phyloP scores from a whole-genome alignment of 2,113 vertebrate species.

The Tympanuchus pallidicinctus region DNA sequence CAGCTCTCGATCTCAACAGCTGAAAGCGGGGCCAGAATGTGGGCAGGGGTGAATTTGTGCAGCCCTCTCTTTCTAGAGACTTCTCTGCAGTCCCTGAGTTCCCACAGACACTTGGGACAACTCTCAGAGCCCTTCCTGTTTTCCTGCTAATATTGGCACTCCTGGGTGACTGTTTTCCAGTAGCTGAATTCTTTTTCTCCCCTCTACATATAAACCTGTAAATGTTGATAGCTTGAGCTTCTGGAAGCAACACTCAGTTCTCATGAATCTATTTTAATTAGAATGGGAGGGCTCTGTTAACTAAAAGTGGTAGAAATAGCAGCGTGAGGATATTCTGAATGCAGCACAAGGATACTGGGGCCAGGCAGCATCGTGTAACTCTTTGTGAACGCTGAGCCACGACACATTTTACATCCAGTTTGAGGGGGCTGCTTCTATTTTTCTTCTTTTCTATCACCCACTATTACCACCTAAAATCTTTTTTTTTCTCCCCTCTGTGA shows the following conservation, averaged over 20 bases:
- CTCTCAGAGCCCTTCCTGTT: constrained; percentile 53
- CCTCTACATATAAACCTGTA: constrained; percentile 5
- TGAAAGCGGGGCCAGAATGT: neutral
- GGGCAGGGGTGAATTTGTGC: neutral
- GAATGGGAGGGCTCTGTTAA: constrained; percentile 64
- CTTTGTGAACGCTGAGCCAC: neutral
- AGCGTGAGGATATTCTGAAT: neutral
- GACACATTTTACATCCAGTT: neutral
- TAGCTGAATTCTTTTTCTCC: neutral
- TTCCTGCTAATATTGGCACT: constrained; percentile 53
- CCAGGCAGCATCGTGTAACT: neutral
- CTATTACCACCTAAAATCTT: neutral
- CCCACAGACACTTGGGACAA: neutral
- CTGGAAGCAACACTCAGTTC: constrained; percentile 44
- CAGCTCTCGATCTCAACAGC: neutral
- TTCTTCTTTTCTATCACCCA: neutral
- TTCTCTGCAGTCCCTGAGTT: constrained; percentile 47
- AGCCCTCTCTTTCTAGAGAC: neutral
- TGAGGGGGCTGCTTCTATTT: neutral
- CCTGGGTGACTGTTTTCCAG: constrained; percentile 36
- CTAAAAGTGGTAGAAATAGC: constrained; percentile 44
- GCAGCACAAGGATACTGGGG: neutral
- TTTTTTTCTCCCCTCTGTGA: neutral
- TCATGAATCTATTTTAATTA: constrained; percentile 63
- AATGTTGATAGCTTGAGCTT: constrained; percentile 31